phyloP scores from a whole-genome alignment of 2,797 vertebrate genomes.

The Onychomys torridus region DNA sequence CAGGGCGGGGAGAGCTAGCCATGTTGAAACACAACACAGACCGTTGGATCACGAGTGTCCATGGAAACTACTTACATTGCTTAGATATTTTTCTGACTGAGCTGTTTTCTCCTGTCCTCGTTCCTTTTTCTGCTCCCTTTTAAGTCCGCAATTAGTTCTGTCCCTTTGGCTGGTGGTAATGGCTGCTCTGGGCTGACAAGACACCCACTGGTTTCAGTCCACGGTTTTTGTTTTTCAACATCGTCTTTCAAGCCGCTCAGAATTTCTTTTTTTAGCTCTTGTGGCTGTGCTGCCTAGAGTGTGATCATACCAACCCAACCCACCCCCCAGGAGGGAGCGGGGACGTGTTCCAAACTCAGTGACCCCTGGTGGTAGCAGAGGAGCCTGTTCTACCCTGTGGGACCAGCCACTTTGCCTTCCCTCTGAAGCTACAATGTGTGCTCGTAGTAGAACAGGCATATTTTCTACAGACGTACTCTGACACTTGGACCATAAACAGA shows the following conservation, averaged over 20 bases:
- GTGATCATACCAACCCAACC: slow-evolving; percentile 77
- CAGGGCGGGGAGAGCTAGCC: slow-evolving; percentile 53
- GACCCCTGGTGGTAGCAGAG: slow-evolving; percentile 71
- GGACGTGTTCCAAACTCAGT: slow-evolving; percentile 60
- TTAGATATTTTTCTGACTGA: slow-evolving; percentile 81
- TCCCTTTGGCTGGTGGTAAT: slow-evolving; percentile 81
- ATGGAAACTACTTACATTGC: slow-evolving; percentile 85
- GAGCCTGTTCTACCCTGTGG: slow-evolving; percentile 45
- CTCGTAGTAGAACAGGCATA: slow-evolving; percentile 32
- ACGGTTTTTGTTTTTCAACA: slow-evolving; percentile 88
- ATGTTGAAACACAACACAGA: slow-evolving; percentile 78
- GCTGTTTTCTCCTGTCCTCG: slow-evolving; percentile 58
- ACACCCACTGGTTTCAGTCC: slow-evolving; percentile 86
- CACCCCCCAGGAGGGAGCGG: neutral
- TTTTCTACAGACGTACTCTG: slow-evolving; percentile 60
- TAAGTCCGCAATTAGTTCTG: slow-evolving; percentile 83
- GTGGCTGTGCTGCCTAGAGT: slow-evolving; percentile 79
- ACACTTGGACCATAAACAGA: slow-evolving; percentile 57
- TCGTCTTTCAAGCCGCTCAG: slow-evolving; percentile 85
- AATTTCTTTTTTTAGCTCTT: slow-evolving; percentile 87
- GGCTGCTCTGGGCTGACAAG: slow-evolving; percentile 84
- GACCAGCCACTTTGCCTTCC: slow-evolving; percentile 67
- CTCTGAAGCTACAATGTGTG: slow-evolving; percentile 48
- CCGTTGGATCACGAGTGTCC: slow-evolving; percentile 80
- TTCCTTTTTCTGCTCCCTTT: slow-evolving; percentile 21